Evolutionary conservation across 2,113 vertebrate species (phyloP).

Genomic region (Sinocyclocheilus rhinocerous): DNA sequence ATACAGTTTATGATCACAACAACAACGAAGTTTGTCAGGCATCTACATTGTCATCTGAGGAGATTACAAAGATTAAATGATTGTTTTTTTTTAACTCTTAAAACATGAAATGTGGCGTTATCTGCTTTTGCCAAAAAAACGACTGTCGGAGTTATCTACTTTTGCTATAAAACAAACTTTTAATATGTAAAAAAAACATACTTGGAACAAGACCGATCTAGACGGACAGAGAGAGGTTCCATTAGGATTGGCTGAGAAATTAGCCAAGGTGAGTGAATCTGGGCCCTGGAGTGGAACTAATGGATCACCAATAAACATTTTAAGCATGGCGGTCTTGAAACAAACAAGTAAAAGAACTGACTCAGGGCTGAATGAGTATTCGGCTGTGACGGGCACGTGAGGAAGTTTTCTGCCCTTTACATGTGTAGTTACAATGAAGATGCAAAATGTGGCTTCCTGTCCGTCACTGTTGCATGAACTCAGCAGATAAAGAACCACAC

Average conservation of each 20-base stretch:
- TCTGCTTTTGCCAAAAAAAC: too few relatives aligned
- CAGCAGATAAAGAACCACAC: not conserved
- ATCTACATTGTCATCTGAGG: too few relatives aligned
- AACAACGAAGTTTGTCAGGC: too few relatives aligned
- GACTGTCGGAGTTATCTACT: too few relatives aligned
- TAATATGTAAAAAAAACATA: too few relatives aligned
- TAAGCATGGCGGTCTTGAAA: not conserved
- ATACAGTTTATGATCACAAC: too few relatives aligned
- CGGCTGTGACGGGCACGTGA: too few relatives aligned
- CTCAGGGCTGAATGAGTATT: not conserved
- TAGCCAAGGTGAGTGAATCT: constrained; percentile 82
- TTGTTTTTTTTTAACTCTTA: too few relatives aligned
- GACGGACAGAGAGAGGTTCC: constrained; percentile 83
- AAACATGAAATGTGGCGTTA: too few relatives aligned
- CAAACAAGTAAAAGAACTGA: not conserved
- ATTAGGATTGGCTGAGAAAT: constrained; percentile 75
- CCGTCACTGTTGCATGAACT: not conserved
- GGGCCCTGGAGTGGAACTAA: not conserved
- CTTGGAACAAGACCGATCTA: constrained; percentile 88
- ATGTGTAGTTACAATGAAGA: not conserved
- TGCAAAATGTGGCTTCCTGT: not conserved
- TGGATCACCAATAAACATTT: not conserved
- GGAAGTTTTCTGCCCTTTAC: not conserved
- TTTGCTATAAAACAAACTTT: too few relatives aligned
- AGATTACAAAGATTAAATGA: too few relatives aligned